Conservation (phyloP, 2,113 vertebrate genomes). For the Eulemur macaco region DNA sequence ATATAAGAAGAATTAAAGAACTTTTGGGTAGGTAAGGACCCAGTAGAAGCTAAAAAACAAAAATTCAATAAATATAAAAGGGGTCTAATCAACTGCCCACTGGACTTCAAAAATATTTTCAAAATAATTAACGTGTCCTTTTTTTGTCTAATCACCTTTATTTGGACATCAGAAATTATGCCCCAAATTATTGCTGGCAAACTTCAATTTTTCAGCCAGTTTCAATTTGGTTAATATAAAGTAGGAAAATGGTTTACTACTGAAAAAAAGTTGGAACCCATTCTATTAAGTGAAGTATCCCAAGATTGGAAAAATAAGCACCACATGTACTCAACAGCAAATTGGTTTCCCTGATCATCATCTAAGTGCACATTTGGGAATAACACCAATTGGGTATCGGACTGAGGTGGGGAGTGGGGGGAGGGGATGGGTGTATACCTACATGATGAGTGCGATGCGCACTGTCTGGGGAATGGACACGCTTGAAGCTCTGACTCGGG, state of each 20-base stretch:
- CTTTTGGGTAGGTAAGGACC: neutral
- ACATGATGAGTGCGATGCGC: too few relatives aligned
- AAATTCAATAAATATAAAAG: neutral
- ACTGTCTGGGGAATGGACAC: too few relatives aligned
- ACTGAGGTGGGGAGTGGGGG: too few relatives aligned
- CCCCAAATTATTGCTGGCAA: conserved; percentile 53
- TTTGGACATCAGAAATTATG: conserved; percentile 33
- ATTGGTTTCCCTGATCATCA: too few relatives aligned
- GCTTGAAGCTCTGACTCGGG: too few relatives aligned
- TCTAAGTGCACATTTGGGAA: too few relatives aligned
- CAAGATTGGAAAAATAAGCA: too few relatives aligned
- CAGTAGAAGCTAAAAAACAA: neutral
- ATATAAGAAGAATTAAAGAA: neutral
- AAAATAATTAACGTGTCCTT: conserved; percentile 18
- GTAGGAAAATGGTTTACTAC: conserved; percentile 7
- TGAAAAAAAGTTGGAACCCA: conserved; percentile 43
- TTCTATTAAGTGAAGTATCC: too few relatives aligned
- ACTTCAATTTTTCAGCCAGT: conserved; percentile 63
- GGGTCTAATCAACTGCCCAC: neutral
- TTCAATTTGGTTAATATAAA: conserved; percentile 72
- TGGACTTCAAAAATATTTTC: neutral
- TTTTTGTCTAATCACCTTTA: conserved; percentile 51
- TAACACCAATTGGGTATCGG: too few relatives aligned
- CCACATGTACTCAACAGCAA: too few relatives aligned
- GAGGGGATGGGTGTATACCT: too few relatives aligned